A percentile compares a stretch with the other conserved stretches of the same genome.
These are phyloP conservation scores for Babyrousa celebensis DNA, from an alignment of 2,797 vertebrate species.

Conservation along the genomic window DNA sequence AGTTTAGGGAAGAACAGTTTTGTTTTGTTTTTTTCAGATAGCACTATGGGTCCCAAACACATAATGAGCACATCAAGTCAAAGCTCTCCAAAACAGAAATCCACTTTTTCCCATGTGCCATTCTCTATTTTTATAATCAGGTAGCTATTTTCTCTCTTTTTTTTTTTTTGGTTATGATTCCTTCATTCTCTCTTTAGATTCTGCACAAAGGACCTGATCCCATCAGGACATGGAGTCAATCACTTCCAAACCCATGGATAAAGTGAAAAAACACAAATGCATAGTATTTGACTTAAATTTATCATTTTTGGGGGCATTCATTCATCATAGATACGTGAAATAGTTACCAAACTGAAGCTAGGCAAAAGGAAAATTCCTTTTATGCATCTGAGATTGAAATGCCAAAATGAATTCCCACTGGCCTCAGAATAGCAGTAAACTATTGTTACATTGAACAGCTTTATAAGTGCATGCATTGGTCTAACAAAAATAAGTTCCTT, in stretches of 20 bases:
- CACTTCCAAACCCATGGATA: not conserved
- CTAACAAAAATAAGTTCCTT: constrained; percentile 55
- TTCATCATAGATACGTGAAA: constrained; percentile 51
- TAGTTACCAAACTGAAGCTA: constrained; percentile 12
- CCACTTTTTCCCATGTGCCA: not conserved
- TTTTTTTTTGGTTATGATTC: not conserved
- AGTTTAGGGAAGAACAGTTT: constrained; percentile 46
- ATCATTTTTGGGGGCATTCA: constrained; percentile 59
- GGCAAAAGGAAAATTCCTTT: constrained; percentile 43
- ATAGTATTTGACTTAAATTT: not conserved
- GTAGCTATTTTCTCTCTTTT: not conserved
- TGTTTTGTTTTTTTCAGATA: not conserved
- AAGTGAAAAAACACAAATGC: constrained; percentile 40
- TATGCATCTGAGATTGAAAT: constrained; percentile 42
- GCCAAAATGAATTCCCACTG: constrained; percentile 51
- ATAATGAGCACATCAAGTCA: not conserved
- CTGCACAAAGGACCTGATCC: constrained; percentile 2
- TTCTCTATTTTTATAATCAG: not conserved
- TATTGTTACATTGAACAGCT: constrained; percentile 23
- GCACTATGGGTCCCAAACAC: not conserved
- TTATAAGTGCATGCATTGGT: not conserved
- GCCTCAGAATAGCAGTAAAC: constrained; percentile 48
- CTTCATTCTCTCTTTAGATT: constrained; percentile 24
- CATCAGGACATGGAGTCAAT: not conserved
- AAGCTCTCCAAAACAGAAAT: constrained; percentile 22